phyloP scores from a whole-genome alignment of 2,888 invertebrate genomes.

The Laothoe populi region DNA sequence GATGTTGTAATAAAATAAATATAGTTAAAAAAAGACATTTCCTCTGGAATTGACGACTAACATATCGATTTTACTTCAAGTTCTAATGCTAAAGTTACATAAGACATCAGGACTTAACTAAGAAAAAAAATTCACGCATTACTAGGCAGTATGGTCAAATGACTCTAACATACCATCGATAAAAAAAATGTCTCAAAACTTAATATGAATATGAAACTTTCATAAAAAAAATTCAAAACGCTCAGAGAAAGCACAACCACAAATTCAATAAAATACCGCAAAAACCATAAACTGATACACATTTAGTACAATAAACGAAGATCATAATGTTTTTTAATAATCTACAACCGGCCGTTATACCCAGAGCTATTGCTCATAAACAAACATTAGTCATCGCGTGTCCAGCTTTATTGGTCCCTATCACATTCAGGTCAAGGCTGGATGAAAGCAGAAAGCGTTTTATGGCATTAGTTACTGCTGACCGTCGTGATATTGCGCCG shows the following conservation, averaged over 20 bases:
- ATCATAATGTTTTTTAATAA: not conserved
- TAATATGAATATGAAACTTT: too few relatives aligned
- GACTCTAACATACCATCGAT: too few relatives aligned
- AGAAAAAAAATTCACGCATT: too few relatives aligned
- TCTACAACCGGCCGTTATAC: not conserved
- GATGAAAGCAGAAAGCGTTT: constrained; percentile 18
- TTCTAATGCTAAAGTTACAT: too few relatives aligned
- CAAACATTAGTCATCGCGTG: not conserved
- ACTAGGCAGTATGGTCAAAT: too few relatives aligned
- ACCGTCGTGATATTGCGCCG: constrained; percentile 12
- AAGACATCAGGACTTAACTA: too few relatives aligned
- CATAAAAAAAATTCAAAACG: not conserved
- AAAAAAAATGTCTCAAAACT: too few relatives aligned
- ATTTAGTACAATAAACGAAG: not conserved
- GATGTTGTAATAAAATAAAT: too few relatives aligned
- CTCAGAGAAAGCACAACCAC: not conserved
- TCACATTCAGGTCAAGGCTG: constrained; percentile 12
- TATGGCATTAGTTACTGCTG: constrained; percentile 15
- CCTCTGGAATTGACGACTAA: too few relatives aligned
- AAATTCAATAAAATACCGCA: not conserved
- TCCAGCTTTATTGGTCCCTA: constrained; percentile 1
- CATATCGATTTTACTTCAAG: too few relatives aligned
- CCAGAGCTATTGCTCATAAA: constrained; percentile 7
- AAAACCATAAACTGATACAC: not conserved
- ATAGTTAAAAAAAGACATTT: too few relatives aligned